phyloP scores from a whole-genome alignment of 2,113 vertebrate genomes.

The Colistium nudipinnis region DNA sequence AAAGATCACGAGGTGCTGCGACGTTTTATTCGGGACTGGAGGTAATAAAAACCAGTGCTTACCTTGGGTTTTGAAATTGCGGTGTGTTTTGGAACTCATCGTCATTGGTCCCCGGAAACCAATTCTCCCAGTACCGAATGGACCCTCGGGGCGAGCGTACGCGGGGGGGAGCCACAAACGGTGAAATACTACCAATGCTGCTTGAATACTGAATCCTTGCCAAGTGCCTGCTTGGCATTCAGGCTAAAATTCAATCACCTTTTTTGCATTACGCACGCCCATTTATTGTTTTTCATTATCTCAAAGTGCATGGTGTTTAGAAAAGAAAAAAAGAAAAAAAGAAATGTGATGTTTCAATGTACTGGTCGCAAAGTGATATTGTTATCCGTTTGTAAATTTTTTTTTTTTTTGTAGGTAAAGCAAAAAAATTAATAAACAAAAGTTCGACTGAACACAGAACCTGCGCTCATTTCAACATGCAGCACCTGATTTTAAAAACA shows the following conservation, averaged over 20 bases:
- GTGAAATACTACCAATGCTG: constrained; percentile 54
- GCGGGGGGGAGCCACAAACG: constrained; percentile 38
- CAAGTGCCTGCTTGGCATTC: constrained; percentile 63
- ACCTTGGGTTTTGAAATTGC: constrained; percentile 50
- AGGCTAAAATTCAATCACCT: constrained; percentile 60
- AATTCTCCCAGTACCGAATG: constrained; percentile 35
- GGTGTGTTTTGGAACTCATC: constrained; percentile 49
- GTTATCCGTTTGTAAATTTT: constrained; percentile 85
- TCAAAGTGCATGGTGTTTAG: constrained; percentile 73
- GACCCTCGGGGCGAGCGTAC: constrained; percentile 41
- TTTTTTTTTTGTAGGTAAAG: constrained; percentile 80
- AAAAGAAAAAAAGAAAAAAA: constrained; percentile 44
- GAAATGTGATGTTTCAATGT: constrained; percentile 81
- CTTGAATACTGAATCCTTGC: constrained; percentile 62
- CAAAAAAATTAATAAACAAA: no score
- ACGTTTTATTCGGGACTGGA: constrained; percentile 43
- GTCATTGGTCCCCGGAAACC: constrained; percentile 33
- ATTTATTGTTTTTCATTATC: constrained; percentile 67
- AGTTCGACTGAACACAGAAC: constrained; percentile 42
- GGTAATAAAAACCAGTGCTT: constrained; percentile 53
- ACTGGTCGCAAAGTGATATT: constrained; percentile 75
- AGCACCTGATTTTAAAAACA: constrained; percentile 44
- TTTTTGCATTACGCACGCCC: constrained; percentile 44
- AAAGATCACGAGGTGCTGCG: constrained; percentile 47
- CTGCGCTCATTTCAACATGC: constrained; percentile 46